phyloP scores from a whole-genome alignment of 1,140 invertebrate genomes.

The Drosophila carrolli region DNA sequence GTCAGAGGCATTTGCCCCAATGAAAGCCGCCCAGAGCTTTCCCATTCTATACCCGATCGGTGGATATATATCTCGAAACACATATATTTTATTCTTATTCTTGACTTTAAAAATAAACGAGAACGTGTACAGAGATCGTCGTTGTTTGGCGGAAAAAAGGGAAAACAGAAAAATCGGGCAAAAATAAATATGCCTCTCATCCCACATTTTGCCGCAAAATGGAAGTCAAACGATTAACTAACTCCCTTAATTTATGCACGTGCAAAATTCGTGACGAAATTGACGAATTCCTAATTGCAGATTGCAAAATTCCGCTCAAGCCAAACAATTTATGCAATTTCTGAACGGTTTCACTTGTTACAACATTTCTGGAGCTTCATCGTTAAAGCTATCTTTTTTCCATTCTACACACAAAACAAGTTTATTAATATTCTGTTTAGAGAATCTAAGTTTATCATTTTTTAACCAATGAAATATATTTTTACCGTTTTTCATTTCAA shows the following conservation, averaged over 20 bases:
- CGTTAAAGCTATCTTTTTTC: slow-evolving; percentile 1
- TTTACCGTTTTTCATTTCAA: too few relatives aligned
- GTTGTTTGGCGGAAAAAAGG: background rate
- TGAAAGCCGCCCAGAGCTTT: slow-evolving; percentile 19
- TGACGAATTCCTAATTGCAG: slow-evolving; percentile 63
- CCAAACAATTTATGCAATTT: slow-evolving; percentile 56
- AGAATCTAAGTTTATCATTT: too few relatives aligned
- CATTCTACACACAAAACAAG: background rate
- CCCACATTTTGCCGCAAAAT: background rate
- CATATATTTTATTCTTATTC: slow-evolving; percentile 29
- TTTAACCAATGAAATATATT: too few relatives aligned
- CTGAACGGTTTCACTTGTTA: slow-evolving; percentile 54
- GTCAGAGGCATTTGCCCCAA: slow-evolving; percentile 62
- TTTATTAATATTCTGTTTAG: too few relatives aligned
- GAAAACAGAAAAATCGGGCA: background rate
- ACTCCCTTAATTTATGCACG: slow-evolving; percentile 36
- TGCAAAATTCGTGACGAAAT: slow-evolving; percentile 71
- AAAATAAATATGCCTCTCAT: slow-evolving; percentile 12
- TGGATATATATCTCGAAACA: slow-evolving; percentile 16
- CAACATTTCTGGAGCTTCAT: slow-evolving; percentile 36
- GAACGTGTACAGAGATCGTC: background rate
- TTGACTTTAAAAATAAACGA: slow-evolving; percentile 41
- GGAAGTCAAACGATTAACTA: background rate
- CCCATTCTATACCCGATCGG: slow-evolving; percentile 4
- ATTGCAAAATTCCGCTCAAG: slow-evolving; percentile 9